Percentiles rank a stretch among this genome's conserved stretches.
Conservation (phyloP, 2,797 vertebrate genomes). For the Semotilus atromaculatus region DNA sequence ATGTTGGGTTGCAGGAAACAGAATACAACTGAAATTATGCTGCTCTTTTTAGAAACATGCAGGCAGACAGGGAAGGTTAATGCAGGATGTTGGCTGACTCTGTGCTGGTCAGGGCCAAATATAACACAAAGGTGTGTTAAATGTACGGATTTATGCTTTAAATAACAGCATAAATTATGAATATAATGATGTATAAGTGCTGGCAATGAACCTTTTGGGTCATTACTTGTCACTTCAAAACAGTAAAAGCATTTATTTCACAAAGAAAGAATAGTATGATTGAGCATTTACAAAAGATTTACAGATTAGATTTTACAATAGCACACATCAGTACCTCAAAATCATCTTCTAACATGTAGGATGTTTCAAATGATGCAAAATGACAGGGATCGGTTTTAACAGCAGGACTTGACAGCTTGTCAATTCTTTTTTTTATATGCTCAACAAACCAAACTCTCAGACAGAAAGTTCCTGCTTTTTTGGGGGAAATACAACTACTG, state of each 20-base stretch:
- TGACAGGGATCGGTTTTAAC: constrained; percentile 49
- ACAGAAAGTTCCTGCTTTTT: neutral
- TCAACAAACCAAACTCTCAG: neutral
- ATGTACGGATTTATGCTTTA: neutral
- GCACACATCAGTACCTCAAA: neutral
- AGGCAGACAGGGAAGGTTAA: constrained; percentile 60
- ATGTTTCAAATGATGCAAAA: constrained; percentile 41
- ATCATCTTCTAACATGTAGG: constrained; percentile 2
- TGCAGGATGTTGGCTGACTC: constrained; percentile 26
- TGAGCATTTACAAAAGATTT: neutral
- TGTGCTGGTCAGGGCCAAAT: constrained; percentile 46
- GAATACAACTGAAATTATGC: constrained; percentile 63
- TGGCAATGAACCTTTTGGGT: neutral
- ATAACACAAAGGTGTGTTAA: constrained; percentile 24
- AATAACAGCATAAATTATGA: neutral
- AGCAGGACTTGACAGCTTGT: constrained; percentile 52
- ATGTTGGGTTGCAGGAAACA: constrained; percentile 59
- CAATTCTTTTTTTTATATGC: constrained; percentile 36
- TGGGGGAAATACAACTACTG: neutral
- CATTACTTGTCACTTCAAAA: neutral
- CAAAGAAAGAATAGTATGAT: neutral
- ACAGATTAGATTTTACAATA: neutral
- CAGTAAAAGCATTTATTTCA: neutral
- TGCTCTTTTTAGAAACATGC: constrained; percentile 63
- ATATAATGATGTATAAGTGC: neutral